These are phyloP conservation scores for Drosophila teissieri DNA, from an alignment of 1,140 invertebrate species.

Conservation along the genomic window DNA sequence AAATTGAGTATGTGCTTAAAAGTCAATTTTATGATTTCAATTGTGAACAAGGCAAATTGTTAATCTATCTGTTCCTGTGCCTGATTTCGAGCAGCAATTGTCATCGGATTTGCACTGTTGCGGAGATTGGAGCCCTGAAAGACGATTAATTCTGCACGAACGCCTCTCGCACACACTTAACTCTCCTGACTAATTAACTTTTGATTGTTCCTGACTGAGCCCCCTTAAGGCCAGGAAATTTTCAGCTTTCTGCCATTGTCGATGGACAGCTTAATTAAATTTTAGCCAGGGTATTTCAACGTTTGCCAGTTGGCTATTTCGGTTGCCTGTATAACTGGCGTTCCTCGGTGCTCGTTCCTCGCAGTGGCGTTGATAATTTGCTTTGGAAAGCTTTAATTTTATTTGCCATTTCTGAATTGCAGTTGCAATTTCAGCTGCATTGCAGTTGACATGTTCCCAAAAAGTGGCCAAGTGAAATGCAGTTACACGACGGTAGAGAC, in stretches of 20 bases:
- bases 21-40: slow-evolving; percentile 1
- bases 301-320: slow-evolving; percentile 41
- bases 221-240: slow-evolving; percentile 14
- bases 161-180: slow-evolving; percentile 34
- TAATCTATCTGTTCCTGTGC: slow-evolving; percentile 5
- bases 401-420: slow-evolving; percentile 80
- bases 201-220: slow-evolving; percentile 37
- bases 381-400: slow-evolving; percentile 74
- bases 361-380: slow-evolving; percentile 44
- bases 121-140: slow-evolving; percentile 21
- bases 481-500: slow-evolving; percentile 7
- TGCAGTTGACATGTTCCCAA: slow-evolving; percentile 72
- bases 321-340: slow-evolving; percentile 8
- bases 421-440: slow-evolving; percentile 68
- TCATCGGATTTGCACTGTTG: slow-evolving; percentile 11
- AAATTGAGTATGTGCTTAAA: background rate
- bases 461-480: slow-evolving; percentile 49
- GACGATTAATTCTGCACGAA: slow-evolving; percentile 43
- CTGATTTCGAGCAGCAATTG: slow-evolving; percentile 17
- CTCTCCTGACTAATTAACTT: slow-evolving; percentile 39
- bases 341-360: too few relatives aligned
- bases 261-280: slow-evolving; percentile 48
- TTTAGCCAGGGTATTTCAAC: slow-evolving; percentile 38
- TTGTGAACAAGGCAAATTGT: slow-evolving; percentile 18
- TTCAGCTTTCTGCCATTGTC: slow-evolving; percentile 16